phyloP scores from a whole-genome alignment of 2,888 invertebrate genomes.

The Urechis unicinctus region DNA sequence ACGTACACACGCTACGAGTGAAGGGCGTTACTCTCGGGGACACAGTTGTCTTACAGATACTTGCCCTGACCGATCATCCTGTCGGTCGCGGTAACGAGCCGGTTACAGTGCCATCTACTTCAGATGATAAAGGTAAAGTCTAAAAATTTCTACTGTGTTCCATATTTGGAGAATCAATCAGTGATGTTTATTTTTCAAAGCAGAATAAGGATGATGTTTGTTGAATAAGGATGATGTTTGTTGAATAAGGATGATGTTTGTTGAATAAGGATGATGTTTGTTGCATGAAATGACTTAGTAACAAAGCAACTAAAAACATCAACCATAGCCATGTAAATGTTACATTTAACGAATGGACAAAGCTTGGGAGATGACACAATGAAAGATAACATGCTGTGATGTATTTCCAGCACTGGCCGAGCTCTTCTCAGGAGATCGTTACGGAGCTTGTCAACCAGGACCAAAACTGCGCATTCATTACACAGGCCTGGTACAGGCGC shows the following conservation, averaged over 20 bases:
- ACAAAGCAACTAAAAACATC: no score
- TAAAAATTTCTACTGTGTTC: neutral
- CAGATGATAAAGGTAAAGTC: no score
- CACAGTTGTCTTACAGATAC: conserved; percentile 43
- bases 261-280: no score
- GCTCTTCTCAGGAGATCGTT: conserved; percentile 33
- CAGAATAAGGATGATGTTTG: no score
- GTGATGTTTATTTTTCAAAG: no score
- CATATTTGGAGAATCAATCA: neutral
- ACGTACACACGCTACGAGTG: conserved; percentile 43
- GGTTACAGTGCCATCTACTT: neutral
- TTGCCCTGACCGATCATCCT: conserved; percentile 48
- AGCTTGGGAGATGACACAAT: neutral
- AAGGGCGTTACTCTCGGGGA: conserved; percentile 46
- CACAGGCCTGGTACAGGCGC: conserved; percentile 45
- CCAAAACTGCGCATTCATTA: conserved; percentile 43
- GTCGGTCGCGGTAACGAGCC: conserved; percentile 31
- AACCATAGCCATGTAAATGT: no score
- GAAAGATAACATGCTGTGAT: neutral
- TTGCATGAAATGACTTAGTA: no score
- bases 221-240: no score
- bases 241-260: no score
- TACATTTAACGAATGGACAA: neutral
- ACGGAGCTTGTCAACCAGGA: conserved; percentile 45
- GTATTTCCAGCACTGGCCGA: conserved; percentile 8